Evolutionary conservation across 2,113 vertebrate genomes (phyloP).

Genomic region (Microtus oregoni): DNA sequence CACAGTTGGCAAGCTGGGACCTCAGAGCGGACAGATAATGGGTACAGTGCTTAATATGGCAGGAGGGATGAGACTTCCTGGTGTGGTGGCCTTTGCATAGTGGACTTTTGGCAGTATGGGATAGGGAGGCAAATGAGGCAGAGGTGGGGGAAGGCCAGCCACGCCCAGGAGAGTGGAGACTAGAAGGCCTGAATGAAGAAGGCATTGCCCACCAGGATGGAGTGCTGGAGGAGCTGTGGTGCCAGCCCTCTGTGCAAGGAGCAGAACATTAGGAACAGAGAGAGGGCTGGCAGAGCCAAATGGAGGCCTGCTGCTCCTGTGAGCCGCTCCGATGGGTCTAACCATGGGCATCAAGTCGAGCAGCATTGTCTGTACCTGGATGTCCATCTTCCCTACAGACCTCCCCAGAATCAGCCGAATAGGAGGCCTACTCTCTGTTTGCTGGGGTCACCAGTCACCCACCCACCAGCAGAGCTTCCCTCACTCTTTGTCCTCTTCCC

Average conservation of each 20-base stretch:
- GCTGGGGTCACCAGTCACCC: neutral
- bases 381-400: neutral
- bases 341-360: neutral
- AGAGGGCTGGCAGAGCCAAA: neutral
- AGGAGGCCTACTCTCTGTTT: neutral
- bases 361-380: neutral
- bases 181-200: neutral
- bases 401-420: neutral
- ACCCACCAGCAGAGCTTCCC: neutral
- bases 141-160: neutral
- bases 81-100: neutral
- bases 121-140: neutral
- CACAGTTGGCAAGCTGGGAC: neutral
- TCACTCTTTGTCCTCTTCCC: neutral
- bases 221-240: neutral
- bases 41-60: neutral
- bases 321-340: neutral
- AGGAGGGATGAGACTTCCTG: neutral
- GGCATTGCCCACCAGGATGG: too few relatives aligned
- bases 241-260: neutral
- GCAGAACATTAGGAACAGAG: neutral
- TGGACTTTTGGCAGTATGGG: neutral
- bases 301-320: neutral
- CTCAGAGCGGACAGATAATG: neutral
- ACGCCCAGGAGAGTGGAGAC: neutral